Conservation (phyloP, 2,113 vertebrate genomes). For the Neolamprologus fasciatus region DNA sequence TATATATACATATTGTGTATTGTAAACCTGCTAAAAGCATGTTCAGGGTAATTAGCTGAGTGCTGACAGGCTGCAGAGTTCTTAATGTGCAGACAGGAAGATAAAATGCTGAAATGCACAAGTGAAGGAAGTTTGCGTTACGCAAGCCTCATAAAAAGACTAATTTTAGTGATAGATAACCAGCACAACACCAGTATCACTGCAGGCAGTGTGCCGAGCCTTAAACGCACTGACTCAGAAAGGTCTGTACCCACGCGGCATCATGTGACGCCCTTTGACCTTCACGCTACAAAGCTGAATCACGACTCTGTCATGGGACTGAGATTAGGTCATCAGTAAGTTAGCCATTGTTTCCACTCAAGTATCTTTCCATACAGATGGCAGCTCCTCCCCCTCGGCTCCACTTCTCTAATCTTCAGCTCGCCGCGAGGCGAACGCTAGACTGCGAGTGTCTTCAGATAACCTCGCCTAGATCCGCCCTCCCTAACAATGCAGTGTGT, state of each 20-base stretch:
- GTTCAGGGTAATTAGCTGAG: background rate
- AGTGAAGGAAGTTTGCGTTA: background rate
- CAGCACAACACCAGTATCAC: background rate
- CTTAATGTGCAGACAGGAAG: background rate
- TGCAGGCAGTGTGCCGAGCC: background rate
- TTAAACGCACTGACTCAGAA: background rate
- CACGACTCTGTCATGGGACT: background rate
- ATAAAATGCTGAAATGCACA: background rate
- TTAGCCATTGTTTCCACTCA: background rate
- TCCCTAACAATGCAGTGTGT: background rate
- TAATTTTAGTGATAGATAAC: background rate
- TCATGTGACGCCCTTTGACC: background rate
- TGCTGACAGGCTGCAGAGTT: background rate
- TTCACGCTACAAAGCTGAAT: background rate
- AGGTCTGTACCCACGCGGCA: background rate
- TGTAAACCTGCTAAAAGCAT: background rate
- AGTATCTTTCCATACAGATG: background rate
- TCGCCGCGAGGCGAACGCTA: background rate
- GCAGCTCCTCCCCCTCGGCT: background rate
- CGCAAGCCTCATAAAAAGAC: background rate
- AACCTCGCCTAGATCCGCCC: background rate
- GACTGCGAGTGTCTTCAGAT: background rate
- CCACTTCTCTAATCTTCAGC: background rate
- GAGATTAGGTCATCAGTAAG: background rate
- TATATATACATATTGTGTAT: background rate